These are phyloP conservation scores for Gallinago nigripennis DNA, from an alignment of 2,797 vertebrate genomes.

Conservation along the genomic window DNA sequence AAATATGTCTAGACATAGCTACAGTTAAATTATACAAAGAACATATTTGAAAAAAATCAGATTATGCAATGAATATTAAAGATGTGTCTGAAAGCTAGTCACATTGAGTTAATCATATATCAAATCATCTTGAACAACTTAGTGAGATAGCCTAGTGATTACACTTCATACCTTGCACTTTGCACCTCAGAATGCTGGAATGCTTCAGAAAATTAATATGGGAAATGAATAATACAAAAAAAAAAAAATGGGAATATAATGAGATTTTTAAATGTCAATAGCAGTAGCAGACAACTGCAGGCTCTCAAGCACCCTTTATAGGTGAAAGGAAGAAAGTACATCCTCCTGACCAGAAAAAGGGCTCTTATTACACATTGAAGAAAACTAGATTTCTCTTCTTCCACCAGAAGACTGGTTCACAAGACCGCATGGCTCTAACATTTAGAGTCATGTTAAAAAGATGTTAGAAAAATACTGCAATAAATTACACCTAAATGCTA, in stretches of 20 bases:
- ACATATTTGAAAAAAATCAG: constrained; percentile 18
- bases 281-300: not conserved
- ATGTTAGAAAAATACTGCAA: not conserved
- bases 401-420: not conserved
- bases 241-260: not conserved
- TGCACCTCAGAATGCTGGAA: not conserved
- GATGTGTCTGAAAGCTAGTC: constrained; percentile 7
- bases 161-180: not conserved
- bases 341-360: not conserved
- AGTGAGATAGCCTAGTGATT: not conserved
- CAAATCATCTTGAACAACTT: not conserved
- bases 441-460: no score
- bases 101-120: not conserved
- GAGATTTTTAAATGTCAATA: fast-evolving
- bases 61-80: constrained; percentile 28
- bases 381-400: not conserved
- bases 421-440: not conserved
- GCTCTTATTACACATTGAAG: not conserved
- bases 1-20: constrained; percentile 64
- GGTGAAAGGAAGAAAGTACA: not conserved
- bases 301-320: not conserved
- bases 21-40: constrained; percentile 57
- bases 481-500: not conserved
- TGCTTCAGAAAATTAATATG: not conserved
- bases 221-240: not conserved